Conservation (phyloP, 2,113 vertebrate species). For the Plecotus auritus region DNA sequence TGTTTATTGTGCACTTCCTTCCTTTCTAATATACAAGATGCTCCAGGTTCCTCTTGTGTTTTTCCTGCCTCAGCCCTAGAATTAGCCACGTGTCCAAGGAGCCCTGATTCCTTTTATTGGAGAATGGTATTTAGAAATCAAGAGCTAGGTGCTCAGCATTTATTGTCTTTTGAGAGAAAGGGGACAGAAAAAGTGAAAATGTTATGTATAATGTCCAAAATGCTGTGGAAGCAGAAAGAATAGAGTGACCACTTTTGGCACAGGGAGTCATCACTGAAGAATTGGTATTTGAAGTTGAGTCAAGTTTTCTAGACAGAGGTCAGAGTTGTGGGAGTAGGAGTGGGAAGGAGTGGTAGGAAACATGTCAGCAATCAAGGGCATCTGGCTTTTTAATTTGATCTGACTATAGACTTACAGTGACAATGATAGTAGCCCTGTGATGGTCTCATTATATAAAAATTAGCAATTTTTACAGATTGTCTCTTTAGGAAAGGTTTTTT, state of each 20-base stretch:
- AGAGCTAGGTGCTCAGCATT: neutral
- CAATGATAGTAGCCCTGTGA: neutral
- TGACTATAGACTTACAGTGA: neutral
- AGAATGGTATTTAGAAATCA: neutral
- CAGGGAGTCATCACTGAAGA: neutral
- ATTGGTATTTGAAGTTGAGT: neutral
- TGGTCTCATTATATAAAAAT: neutral
- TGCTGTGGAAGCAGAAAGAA: neutral
- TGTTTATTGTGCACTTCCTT: neutral
- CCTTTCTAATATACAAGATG: neutral
- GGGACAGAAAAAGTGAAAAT: neutral
- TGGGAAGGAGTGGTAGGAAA: neutral
- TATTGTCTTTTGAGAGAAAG: conserved; percentile 11
- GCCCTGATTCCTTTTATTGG: neutral
- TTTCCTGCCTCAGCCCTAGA: neutral
- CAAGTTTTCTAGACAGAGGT: neutral
- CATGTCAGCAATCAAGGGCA: neutral
- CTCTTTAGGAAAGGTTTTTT: neutral
- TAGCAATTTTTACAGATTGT: neutral
- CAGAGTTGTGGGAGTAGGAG: neutral
- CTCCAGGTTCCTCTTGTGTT: neutral
- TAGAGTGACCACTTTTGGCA: neutral
- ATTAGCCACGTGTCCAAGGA: neutral
- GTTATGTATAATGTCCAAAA: neutral
- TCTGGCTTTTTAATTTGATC: neutral